phyloP scores from a whole-genome alignment of 2,113 vertebrate species.

The Sardina pilchardus region DNA sequence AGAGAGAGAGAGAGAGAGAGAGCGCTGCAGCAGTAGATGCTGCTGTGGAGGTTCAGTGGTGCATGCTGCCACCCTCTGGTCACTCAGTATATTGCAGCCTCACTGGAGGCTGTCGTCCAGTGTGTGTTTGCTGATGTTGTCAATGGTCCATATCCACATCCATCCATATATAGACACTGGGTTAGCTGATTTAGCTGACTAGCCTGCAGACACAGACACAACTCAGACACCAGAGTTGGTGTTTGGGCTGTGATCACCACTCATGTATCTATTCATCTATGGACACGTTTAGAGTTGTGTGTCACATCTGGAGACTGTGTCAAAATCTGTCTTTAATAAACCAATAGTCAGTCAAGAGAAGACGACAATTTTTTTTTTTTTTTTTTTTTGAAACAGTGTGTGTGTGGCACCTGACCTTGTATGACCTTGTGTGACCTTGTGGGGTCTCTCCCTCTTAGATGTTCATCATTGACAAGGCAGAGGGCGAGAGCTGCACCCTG shows the following conservation, averaged over 20 bases:
- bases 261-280: too few species aligned
- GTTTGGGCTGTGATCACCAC: too few species aligned
- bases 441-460: conserved; percentile 75
- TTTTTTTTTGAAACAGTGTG: too few species aligned
- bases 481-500: conserved; percentile 85
- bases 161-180: too few species aligned
- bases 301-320: not conserved
- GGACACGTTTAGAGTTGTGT: not conserved
- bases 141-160: not conserved
- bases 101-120: not conserved
- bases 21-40: too few species aligned
- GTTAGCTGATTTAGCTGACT: too few species aligned
- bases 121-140: not conserved
- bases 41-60: conserved; percentile 36
- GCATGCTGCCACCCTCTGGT: conserved; percentile 59
- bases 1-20: too few species aligned
- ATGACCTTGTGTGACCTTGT: not conserved
- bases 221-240: too few species aligned
- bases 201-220: too few species aligned
- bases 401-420: not conserved
- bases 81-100: not conserved
- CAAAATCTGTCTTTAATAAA: not conserved
- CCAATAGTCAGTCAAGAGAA: too few species aligned
- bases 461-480: conserved; percentile 88
- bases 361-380: too few species aligned